Evolutionary conservation across 2,888 invertebrate genomes (phyloP).

Genomic region (Baccha elongata): DNA sequence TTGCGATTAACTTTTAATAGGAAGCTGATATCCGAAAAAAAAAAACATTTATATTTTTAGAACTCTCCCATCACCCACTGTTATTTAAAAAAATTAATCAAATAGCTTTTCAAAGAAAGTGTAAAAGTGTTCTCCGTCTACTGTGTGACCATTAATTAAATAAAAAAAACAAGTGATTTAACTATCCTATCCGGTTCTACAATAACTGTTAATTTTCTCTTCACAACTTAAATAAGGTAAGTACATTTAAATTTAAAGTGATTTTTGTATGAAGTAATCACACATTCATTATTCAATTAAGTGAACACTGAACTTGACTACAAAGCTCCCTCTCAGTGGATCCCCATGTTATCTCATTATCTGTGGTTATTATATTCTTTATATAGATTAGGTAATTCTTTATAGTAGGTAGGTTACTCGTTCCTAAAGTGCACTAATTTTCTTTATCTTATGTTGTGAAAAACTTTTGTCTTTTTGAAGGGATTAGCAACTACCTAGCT

Average conservation of each 20-base stretch:
- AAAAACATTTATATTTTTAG: slow-evolving; percentile 59
- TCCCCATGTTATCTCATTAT: too few relatives aligned
- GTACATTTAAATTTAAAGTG: too few relatives aligned
- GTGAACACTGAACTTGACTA: neutral
- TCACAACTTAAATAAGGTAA: slow-evolving; percentile 44
- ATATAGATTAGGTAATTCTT: too few relatives aligned
- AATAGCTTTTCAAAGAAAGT: slow-evolving; percentile 17
- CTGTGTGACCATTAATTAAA: slow-evolving; percentile 11
- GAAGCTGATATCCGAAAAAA: slow-evolving; percentile 42
- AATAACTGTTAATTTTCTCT: slow-evolving; percentile 36
- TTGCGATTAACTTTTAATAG: slow-evolving; percentile 46
- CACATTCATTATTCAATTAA: slow-evolving; percentile 18
- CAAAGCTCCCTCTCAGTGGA: neutral
- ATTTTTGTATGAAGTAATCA: neutral
- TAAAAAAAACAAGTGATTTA: slow-evolving; percentile 28
- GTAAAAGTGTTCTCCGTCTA: slow-evolving; percentile 25
- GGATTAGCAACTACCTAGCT: too few relatives aligned
- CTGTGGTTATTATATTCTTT: too few relatives aligned
- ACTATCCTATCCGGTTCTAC: slow-evolving; percentile 39
- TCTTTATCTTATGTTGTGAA: too few relatives aligned
- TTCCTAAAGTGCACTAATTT: too few relatives aligned
- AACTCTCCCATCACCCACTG: slow-evolving; percentile 42
- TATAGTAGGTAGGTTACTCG: too few relatives aligned
- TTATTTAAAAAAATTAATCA: slow-evolving; percentile 20
- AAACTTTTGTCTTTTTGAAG: too few relatives aligned